These are phyloP conservation scores for Theodoxus fluviatilis DNA, from an alignment of 2,888 invertebrate species.

Conservation along the genomic window DNA sequence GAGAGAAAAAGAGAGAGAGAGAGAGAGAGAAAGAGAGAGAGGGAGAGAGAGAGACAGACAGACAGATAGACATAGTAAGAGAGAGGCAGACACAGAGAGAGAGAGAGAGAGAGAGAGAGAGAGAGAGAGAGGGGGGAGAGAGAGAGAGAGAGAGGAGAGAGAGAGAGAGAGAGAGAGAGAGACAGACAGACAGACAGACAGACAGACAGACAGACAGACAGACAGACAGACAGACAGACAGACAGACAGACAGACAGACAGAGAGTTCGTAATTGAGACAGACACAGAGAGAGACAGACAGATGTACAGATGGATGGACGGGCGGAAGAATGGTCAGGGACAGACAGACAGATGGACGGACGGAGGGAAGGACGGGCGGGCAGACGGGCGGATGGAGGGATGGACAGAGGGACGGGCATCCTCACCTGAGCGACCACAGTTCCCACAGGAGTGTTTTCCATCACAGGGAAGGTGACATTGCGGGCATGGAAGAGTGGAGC, in stretches of 20 bases:
- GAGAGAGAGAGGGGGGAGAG: not conserved
- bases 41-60: no score
- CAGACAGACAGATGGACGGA: constrained; percentile 19
- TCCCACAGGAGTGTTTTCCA: constrained; percentile 55
- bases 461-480: constrained; percentile 47
- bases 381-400: not conserved
- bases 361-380: constrained; percentile 1
- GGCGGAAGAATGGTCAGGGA: no score
- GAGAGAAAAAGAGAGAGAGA: constrained; percentile 61
- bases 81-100: not conserved
- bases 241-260: constrained; percentile 23
- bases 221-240: constrained; percentile 12
- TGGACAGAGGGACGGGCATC: constrained; percentile 21
- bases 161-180: not conserved
- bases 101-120: not conserved
- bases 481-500: constrained; percentile 48
- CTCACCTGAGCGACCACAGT: constrained; percentile 54
- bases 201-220: constrained; percentile 18
- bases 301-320: no score
- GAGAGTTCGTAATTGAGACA: no score
- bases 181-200: constrained; percentile 23
- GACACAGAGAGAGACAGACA: no score
- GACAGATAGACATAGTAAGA: no score
- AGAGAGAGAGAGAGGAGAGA: not conserved
- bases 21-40: not conserved